A percentile compares a stretch with the other conserved stretches of the same genome.
Conservation (phyloP, 53 echinoderm and acorn worm genomes). For the Paelopatides confundens region DNA sequence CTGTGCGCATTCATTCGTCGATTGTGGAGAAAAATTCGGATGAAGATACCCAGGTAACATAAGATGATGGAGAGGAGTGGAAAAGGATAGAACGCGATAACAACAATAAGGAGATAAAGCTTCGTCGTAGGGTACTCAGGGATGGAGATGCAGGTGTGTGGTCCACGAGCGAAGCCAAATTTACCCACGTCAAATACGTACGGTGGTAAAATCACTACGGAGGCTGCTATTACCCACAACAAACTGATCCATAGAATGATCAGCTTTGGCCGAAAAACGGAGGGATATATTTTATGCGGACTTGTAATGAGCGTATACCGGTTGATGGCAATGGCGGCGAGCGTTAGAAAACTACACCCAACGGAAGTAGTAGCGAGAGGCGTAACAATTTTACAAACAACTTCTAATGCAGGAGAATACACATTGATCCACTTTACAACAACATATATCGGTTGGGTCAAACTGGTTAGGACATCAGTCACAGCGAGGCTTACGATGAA, state of each 20-base stretch:
- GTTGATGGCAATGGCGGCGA: constrained; percentile 63
- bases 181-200: constrained; percentile 45
- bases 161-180: constrained; percentile 57
- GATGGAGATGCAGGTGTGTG: constrained; percentile 60
- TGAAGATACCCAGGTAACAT: constrained; percentile 62
- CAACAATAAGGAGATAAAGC: constrained; percentile 50
- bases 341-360: too few relatives aligned
- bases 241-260: constrained; percentile 50
- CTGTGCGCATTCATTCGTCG: not conserved
- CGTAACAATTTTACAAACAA: constrained; percentile 55
- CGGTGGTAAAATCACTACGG: constrained; percentile 52
- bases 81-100: constrained; percentile 42
- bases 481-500: too few relatives aligned
- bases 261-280: constrained; percentile 26
- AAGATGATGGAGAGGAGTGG: constrained; percentile 60
- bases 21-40: constrained; percentile 43
- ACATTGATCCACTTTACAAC: constrained; percentile 52
- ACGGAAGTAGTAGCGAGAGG: constrained; percentile 39
- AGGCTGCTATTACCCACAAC: constrained; percentile 46
- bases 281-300: constrained; percentile 6
- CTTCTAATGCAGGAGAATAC: constrained; percentile 49
- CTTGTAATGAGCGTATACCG: constrained; percentile 61
- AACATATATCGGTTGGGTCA: constrained; percentile 46
- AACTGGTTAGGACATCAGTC: constrained; percentile 64
- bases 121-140: constrained; percentile 53